Conservation (phyloP, 2,888 invertebrate genomes). For the Aradus depressus region DNA sequence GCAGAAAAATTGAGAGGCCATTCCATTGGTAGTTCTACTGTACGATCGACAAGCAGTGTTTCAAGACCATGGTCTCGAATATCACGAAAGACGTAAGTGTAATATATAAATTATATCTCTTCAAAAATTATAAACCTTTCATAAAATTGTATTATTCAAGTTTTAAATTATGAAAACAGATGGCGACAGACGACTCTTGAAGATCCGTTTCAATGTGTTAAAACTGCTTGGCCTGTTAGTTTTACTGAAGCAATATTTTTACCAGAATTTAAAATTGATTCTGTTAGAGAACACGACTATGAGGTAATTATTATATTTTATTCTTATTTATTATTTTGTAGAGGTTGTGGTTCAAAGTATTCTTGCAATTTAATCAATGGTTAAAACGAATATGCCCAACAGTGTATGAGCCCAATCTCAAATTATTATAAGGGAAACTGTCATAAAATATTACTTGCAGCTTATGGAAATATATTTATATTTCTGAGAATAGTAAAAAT, state of each 20-base stretch:
- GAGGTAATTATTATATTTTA: slow-evolving; percentile 8
- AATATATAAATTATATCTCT: not conserved
- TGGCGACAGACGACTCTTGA: slow-evolving; percentile 55
- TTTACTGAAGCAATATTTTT: slow-evolving; percentile 73
- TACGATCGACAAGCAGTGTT: slow-evolving; percentile 49
- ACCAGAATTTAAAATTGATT: slow-evolving; percentile 71
- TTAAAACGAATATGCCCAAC: no score
- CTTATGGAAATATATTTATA: no score
- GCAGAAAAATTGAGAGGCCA: slow-evolving; percentile 49
- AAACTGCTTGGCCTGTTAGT: slow-evolving; percentile 74
- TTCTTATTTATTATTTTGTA: not conserved
- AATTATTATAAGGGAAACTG: no score
- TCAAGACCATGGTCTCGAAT: slow-evolving; percentile 52
- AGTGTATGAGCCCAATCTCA: no score
- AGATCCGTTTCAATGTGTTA: slow-evolving; percentile 45
- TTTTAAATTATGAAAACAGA: slow-evolving; percentile 36
- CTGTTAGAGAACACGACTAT: slow-evolving; percentile 32
- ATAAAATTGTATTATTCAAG: not conserved
- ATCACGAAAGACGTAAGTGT: slow-evolving; percentile 28
- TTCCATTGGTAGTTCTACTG: slow-evolving; percentile 47
- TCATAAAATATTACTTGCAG: no score
- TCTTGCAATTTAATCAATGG: not conserved
- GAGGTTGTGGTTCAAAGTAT: not conserved
- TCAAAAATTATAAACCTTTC: not conserved
- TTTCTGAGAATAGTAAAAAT: no score